Conservation (phyloP, 2,113 vertebrate genomes). For the Ammodytes dubius region DNA sequence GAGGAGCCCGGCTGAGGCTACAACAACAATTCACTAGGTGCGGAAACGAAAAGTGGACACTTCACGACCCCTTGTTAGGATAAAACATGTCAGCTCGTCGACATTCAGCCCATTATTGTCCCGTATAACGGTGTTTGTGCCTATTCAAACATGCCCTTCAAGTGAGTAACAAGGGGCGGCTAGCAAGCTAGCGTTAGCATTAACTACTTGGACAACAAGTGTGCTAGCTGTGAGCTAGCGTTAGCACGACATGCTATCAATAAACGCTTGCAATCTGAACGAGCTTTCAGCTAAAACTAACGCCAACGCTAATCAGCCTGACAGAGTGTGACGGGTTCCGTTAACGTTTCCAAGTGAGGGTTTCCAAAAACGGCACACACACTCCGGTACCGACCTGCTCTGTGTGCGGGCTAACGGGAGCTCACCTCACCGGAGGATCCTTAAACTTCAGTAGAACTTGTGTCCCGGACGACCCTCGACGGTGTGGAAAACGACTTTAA, state of each 20-base stretch:
- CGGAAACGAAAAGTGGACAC: neutral
- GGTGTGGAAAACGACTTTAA: constrained; percentile 18
- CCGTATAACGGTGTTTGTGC: neutral
- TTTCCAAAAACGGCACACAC: neutral
- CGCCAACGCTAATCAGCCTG: constrained; percentile 6
- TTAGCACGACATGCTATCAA: constrained; percentile 63
- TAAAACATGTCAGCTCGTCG: neutral
- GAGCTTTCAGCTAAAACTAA: constrained; percentile 5
- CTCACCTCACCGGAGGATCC: constrained; percentile 75
- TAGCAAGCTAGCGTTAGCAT: constrained; percentile 70
- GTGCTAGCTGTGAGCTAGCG: constrained; percentile 63
- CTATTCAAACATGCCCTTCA: constrained; percentile 48
- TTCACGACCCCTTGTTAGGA: neutral
- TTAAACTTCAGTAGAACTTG: constrained; percentile 64
- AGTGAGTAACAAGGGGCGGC: constrained; percentile 55
- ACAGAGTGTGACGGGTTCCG: neutral
- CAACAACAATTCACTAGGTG: neutral
- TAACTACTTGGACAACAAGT: constrained; percentile 63
- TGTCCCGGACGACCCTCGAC: constrained; percentile 42
- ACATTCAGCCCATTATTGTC: neutral
- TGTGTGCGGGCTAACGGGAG: constrained; percentile 49
- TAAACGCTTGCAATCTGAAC: neutral
- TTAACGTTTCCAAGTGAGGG: no score
- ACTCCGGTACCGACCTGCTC: constrained; percentile 4
- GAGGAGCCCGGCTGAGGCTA: constrained; percentile 5